These are phyloP conservation scores for Peromyscus nudipes DNA, from an alignment of 2,797 vertebrate species.

Conservation along the genomic window DNA sequence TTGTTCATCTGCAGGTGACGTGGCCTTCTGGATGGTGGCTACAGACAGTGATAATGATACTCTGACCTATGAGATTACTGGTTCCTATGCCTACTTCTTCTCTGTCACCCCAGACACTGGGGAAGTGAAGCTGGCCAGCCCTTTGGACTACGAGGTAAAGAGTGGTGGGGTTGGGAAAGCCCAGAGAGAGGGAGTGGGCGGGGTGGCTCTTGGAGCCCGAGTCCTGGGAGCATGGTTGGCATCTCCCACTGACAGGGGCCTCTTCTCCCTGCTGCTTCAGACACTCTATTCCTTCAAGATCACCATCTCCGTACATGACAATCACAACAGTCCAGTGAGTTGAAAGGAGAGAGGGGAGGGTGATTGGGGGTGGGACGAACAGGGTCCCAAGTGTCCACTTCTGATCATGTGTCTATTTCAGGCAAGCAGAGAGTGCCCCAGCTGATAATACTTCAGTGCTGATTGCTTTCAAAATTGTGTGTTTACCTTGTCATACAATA, in stretches of 20 bases:
- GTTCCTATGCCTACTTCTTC: slow-evolving; percentile 84
- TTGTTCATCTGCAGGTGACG: slow-evolving; percentile 77
- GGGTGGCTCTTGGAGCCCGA: neutral
- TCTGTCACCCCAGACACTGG: neutral
- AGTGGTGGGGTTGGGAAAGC: neutral
- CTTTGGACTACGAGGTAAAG: slow-evolving; percentile 92
- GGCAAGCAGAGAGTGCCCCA: neutral
- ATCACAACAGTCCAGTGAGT: neutral
- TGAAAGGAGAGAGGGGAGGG: too few relatives aligned
- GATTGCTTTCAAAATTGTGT: slow-evolving; percentile 19
- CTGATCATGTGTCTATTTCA: neutral
- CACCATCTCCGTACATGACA: neutral
- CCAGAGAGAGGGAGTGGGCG: fast-evolving
- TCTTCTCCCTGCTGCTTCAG: slow-evolving; percentile 50
- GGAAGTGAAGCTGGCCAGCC: neutral
- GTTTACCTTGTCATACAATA: neutral
- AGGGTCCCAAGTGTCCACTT: neutral
- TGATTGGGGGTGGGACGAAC: neutral
- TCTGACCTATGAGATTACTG: slow-evolving; percentile 88
- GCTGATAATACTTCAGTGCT: neutral
- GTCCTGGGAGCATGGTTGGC: neutral
- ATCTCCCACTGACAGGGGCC: fast-evolving
- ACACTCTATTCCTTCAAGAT: fast-evolving
- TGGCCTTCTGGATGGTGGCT: slow-evolving; percentile 89
- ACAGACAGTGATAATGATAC: slow-evolving; percentile 81